A percentile compares a stretch with the other conserved stretches of the same genome.
phyloP scores from a whole-genome alignment of 1,140 invertebrate genomes.

The Chironomus tepperi region DNA sequence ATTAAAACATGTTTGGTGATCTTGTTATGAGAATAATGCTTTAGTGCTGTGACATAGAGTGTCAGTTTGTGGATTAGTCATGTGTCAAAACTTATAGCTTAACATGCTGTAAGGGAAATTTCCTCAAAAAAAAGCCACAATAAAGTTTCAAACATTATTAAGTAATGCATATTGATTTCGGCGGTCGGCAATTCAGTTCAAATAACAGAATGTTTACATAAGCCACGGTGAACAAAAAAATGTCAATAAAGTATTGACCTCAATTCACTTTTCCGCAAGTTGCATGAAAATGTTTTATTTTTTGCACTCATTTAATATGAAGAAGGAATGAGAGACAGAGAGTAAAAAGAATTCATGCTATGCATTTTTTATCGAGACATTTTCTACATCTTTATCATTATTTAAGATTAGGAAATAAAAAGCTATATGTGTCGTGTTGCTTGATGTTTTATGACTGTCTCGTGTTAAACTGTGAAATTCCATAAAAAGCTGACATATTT shows the following conservation, averaged over 20 bases:
- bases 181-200: not conserved
- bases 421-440: too few relatives aligned
- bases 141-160: not conserved
- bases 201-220: not conserved
- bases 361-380: too few relatives aligned
- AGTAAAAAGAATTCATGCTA: too few relatives aligned
- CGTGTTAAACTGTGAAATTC: too few relatives aligned
- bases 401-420: too few relatives aligned
- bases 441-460: too few relatives aligned
- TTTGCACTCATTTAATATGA: not conserved
- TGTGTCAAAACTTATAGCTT: not conserved
- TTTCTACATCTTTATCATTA: too few relatives aligned
- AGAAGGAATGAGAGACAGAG: too few relatives aligned
- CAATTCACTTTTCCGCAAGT: not conserved
- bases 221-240: not conserved
- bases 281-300: not conserved
- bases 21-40: too few relatives aligned
- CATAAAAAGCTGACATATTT: too few relatives aligned
- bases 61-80: too few relatives aligned
- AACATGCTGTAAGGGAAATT: not conserved
- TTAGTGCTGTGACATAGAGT: too few relatives aligned
- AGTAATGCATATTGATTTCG: not conserved
- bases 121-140: not conserved
- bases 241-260: conserved; percentile 8
- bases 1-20: not conserved